Evolutionary conservation across 2,113 vertebrate genomes (phyloP), one percentile per base, ranked within the genome.

Genomic region (Brachirus orientalis): DNA sequence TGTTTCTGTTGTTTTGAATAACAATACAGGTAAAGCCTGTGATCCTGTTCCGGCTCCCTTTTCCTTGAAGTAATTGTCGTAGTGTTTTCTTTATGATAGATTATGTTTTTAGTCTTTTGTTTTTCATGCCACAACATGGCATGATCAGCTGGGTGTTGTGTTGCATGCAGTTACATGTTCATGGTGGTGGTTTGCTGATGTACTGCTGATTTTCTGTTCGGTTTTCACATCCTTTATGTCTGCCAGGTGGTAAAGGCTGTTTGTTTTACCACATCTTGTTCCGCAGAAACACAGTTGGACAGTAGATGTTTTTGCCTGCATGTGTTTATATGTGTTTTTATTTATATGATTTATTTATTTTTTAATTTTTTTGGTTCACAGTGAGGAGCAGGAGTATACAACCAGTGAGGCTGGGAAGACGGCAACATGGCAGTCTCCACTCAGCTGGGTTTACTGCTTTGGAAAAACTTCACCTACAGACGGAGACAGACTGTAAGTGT

Each of bases 401-500:
- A n/a, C 92, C 89, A 72, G 59, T 73, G 69, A 72, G 83, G 45
- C 69, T 71, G 82, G 83, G 91, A 79, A 71, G 81, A 86, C 87
- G 72, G 68, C 41, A 90, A 88, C 84, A 99, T 99, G 98, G 91
- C 95, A 57, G 93, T 94, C 84, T 96, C 94, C 93, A 93, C 97
- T 1, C 98, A 99, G 85, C 78, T 99, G 91, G 94, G 95, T 50
- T 88, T 99, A 89, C 91, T 99, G 84, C 93, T 99, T 0, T 99
- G 98, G 98, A 99, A 99, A 91, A 99, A 99, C 86, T 95, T 99
- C 84, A 98, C 97, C 3, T 98, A 93, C 84, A 89, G 97, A 90
- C 94, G 95, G 91, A 87, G 98, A 84, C 97, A 99, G 74, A 99
- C 96, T 12, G 98, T 99, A 91, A 97, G 97, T 19, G 10, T 22